Evolutionary conservation across 1,140 invertebrate species (phyloP).

Genomic region (Fopius arisanus): DNA sequence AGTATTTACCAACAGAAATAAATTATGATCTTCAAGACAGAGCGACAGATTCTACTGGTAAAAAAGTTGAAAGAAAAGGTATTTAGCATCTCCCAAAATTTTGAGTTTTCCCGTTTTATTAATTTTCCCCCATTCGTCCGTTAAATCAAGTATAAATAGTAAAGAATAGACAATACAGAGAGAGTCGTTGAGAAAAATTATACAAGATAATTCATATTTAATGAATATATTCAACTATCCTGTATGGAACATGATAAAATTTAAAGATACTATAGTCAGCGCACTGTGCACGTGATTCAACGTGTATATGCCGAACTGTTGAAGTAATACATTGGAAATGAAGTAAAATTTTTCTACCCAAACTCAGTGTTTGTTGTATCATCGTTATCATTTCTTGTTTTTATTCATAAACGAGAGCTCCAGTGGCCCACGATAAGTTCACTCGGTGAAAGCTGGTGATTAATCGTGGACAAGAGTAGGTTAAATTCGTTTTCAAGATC

Average conservation of each 20-base stretch:
- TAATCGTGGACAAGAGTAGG: conserved; percentile 2
- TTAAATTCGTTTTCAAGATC: neutral
- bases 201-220: conserved; percentile 27
- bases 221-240: conserved; percentile 43
- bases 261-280: conserved; percentile 46
- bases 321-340: conserved; percentile 20
- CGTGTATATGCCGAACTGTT: neutral
- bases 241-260: conserved; percentile 59
- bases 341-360: conserved; percentile 30
- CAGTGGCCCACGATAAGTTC: neutral
- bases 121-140: neutral
- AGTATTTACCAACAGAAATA: no score
- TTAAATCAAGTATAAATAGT: neutral
- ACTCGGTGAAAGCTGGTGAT: conserved; percentile 29
- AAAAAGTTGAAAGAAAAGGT: neutral
- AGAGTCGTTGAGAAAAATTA: conserved; percentile 32
- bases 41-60: no score
- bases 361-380: neutral
- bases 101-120: neutral
- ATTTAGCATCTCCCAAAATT: neutral
- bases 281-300: conserved; percentile 35
- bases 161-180: conserved; percentile 36
- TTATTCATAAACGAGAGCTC: neutral
- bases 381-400: neutral
- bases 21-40: no score